phyloP scores from a whole-genome alignment of 2,888 invertebrate genomes.

The Drosophila incognita region DNA sequence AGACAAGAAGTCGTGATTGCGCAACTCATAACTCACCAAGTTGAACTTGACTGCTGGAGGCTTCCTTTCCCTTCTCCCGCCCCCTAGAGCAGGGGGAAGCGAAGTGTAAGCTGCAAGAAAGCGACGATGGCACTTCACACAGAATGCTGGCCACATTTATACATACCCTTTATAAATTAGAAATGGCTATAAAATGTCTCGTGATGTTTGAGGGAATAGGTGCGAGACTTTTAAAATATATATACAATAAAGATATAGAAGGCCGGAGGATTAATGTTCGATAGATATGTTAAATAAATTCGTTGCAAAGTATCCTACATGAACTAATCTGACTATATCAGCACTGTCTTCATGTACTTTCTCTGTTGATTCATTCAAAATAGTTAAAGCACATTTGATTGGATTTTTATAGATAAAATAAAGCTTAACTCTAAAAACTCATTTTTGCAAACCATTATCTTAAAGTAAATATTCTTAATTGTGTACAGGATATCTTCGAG shows the following conservation, averaged over 20 bases:
- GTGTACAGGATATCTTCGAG: background rate
- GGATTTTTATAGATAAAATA: background rate
- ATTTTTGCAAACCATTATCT: background rate
- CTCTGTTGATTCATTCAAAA: background rate
- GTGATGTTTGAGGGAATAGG: no score
- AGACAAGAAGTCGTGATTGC: conserved; percentile 85
- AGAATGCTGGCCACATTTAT: conserved; percentile 13
- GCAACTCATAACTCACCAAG: conserved; percentile 83
- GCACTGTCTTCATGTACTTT: background rate
- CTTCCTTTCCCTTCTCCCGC: conserved; percentile 1
- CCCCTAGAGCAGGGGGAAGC: background rate
- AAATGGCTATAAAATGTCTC: background rate
- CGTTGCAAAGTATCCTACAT: background rate
- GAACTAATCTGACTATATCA: background rate
- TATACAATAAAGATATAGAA: background rate
- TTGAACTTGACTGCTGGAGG: conserved; percentile 62
- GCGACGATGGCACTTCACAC: conserved; percentile 54
- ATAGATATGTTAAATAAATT: background rate
- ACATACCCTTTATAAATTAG: background rate
- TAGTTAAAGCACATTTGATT: background rate
- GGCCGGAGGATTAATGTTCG: background rate
- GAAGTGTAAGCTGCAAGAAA: conserved; percentile 23
- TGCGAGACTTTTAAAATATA: background rate
- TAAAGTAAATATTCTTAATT: background rate
- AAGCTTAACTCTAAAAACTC: background rate